Percentiles rank a stretch among this genome's conserved stretches.
Evolutionary conservation across 2,888 invertebrate genomes (phyloP).

Genomic region (Diploptera punctata): DNA sequence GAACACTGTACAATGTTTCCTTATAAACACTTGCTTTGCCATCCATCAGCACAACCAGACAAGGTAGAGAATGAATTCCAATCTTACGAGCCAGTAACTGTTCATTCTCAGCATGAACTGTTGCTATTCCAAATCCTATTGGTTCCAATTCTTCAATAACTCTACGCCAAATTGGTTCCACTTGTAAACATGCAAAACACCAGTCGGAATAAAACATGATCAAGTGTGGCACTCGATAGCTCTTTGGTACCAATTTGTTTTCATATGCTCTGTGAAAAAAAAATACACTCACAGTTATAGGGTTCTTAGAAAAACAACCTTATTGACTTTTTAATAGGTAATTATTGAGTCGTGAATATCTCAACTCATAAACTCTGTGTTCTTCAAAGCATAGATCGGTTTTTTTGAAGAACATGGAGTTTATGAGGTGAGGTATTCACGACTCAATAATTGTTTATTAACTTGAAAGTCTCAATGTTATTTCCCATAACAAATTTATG

Average conservation of each 20-base stretch:
- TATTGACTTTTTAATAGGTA: too few species aligned
- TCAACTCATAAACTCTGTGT: too few species aligned
- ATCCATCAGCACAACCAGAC: constrained; percentile 80
- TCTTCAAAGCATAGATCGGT: too few species aligned
- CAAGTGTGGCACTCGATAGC: constrained; percentile 80
- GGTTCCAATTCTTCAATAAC: constrained; percentile 87
- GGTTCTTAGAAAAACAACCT: not conserved
- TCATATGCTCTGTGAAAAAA: constrained; percentile 77
- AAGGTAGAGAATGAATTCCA: constrained; percentile 82
- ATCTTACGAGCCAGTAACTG: constrained; percentile 76
- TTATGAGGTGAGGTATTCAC: too few species aligned
- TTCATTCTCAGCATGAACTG: constrained; percentile 86
- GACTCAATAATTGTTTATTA: too few species aligned
- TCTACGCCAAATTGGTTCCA: constrained; percentile 85
- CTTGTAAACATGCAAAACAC: constrained; percentile 91
- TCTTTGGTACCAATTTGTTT: constrained; percentile 84
- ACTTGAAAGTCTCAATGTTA: too few species aligned
- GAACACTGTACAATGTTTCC: constrained; percentile 78
- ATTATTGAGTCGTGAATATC: too few species aligned
- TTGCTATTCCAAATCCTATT: constrained; percentile 80
- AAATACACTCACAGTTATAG: not conserved
- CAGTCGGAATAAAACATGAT: constrained; percentile 93
- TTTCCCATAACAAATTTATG: too few species aligned
- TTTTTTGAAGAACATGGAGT: too few species aligned
- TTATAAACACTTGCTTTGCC: constrained; percentile 86